Conservation (phyloP, 2,113 vertebrate species). For the Morone saxatilis region DNA sequence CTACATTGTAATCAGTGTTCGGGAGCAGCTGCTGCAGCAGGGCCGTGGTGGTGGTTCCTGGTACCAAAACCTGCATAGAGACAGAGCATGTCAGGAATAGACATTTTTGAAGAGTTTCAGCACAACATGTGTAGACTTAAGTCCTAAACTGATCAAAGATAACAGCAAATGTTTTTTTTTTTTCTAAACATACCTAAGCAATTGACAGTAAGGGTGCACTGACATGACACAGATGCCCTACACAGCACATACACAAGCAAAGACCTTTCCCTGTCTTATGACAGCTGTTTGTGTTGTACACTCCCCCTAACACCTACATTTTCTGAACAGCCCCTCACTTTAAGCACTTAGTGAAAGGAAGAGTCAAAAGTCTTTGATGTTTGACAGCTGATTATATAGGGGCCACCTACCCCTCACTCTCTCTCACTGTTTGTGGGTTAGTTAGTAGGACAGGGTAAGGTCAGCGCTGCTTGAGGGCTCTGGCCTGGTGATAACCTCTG, state of each 20-base stretch:
- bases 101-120: not conserved
- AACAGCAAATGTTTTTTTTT: not conserved
- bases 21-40: slow-evolving; percentile 89
- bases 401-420: not conserved
- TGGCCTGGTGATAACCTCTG: slow-evolving; percentile 41
- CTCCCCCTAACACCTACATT: slow-evolving; percentile 14
- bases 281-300: slow-evolving; percentile 43
- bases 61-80: slow-evolving; percentile 87
- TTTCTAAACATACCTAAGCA: not conserved
- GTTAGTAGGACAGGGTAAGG: slow-evolving; percentile 8
- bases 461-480: slow-evolving; percentile 16
- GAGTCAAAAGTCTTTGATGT: slow-evolving; percentile 63
- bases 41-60: slow-evolving; percentile 87
- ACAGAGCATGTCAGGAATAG: slow-evolving; percentile 14
- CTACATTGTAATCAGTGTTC: slow-evolving; percentile 91
- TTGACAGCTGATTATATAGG: slow-evolving; percentile 53
- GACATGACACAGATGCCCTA: not conserved
- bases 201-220: not conserved
- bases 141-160: not conserved
- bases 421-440: not conserved
- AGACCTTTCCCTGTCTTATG: slow-evolving; percentile 9
- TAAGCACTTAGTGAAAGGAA: slow-evolving; percentile 52
- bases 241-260: not conserved
- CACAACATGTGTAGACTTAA: not conserved
- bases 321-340: slow-evolving; percentile 40